Percentiles rank a stretch among this genome's conserved stretches.
Conservation (phyloP, 2,888 invertebrate species). For the Leuctra nigra region DNA sequence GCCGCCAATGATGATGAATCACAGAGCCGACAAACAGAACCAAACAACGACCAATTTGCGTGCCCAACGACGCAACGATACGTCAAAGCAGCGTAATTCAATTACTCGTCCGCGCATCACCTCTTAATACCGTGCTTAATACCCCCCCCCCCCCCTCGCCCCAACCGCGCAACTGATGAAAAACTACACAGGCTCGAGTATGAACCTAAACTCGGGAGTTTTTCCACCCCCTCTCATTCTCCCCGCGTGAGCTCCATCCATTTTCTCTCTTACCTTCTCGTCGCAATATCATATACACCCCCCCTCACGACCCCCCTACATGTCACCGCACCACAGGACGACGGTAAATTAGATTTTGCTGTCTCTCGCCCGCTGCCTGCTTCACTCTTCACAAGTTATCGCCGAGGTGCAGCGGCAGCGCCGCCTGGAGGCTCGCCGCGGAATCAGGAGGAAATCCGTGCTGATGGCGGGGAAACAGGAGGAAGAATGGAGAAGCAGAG, state of each 20-base stretch:
- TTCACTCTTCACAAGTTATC: conserved; percentile 22
- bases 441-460: conserved; percentile 10
- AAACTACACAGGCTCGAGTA: too few species aligned
- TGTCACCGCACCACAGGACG: conserved; percentile 22
- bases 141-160: conserved; percentile 6
- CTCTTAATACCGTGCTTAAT: conserved; percentile 8
- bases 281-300: conserved; percentile 23
- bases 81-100: conserved; percentile 4
- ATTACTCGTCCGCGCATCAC: conserved; percentile 1
- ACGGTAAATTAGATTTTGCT: conserved; percentile 23
- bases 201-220: too few species aligned
- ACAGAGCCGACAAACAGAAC: too few species aligned
- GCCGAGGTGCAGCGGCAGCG: not conserved
- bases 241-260: conserved; percentile 23
- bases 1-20: too few species aligned
- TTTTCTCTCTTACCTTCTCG: conserved; percentile 20
- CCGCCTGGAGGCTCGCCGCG: not conserved
- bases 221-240: conserved; percentile 1
- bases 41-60: too few species aligned
- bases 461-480: conserved; percentile 1
- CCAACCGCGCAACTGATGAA: not conserved
- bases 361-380: conserved; percentile 14
- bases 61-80: too few species aligned
- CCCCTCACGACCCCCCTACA: conserved; percentile 11
- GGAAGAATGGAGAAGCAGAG: not conserved